Percentiles rank a stretch among this genome's conserved stretches.
phyloP scores from a whole-genome alignment of 2,888 invertebrate species.

The Zootermopsis nevadensis region DNA sequence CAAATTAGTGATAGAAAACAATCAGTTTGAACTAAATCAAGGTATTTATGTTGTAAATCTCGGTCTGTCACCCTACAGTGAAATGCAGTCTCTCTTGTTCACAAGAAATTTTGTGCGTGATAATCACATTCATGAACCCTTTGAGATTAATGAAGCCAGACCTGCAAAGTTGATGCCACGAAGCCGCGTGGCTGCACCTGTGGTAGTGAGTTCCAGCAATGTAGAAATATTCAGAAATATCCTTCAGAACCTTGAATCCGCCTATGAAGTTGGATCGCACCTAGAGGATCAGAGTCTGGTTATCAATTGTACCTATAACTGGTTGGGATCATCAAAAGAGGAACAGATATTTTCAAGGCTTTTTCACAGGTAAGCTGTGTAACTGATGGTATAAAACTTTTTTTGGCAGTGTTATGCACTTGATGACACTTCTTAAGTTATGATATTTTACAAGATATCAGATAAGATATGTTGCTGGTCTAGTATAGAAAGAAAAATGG shows the following conservation, averaged over 20 bases:
- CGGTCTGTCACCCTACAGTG: conserved; percentile 88
- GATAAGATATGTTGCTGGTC: too few relatives aligned
- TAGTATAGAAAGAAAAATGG: too few relatives aligned
- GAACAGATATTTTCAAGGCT: conserved; percentile 79
- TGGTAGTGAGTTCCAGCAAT: conserved; percentile 89
- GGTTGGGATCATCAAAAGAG: conserved; percentile 84
- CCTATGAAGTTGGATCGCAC: conserved; percentile 96
- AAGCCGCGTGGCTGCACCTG: conserved; percentile 90
- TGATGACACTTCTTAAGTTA: too few relatives aligned
- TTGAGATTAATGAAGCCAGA: conserved; percentile 75
- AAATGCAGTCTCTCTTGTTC: conserved; percentile 83
- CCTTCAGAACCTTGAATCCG: conserved; percentile 88
- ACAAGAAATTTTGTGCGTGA: conserved; percentile 88
- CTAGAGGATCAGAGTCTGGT: conserved; percentile 92
- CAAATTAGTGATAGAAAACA: conserved; percentile 80
- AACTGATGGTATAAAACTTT: too few relatives aligned
- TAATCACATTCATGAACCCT: conserved; percentile 89
- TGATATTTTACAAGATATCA: too few relatives aligned
- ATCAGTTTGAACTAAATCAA: conserved; percentile 89
- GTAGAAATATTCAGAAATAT: conserved; percentile 90
- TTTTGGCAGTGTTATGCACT: too few relatives aligned
- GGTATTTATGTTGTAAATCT: conserved; percentile 88
- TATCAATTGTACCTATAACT: conserved; percentile 95
- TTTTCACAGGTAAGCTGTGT: conserved; percentile 70
- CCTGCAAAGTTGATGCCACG: conserved; percentile 83